Base-by-base conservation (phyloP, 2,113 vertebrate species). In the Probosciger aterrimus region DNA sequence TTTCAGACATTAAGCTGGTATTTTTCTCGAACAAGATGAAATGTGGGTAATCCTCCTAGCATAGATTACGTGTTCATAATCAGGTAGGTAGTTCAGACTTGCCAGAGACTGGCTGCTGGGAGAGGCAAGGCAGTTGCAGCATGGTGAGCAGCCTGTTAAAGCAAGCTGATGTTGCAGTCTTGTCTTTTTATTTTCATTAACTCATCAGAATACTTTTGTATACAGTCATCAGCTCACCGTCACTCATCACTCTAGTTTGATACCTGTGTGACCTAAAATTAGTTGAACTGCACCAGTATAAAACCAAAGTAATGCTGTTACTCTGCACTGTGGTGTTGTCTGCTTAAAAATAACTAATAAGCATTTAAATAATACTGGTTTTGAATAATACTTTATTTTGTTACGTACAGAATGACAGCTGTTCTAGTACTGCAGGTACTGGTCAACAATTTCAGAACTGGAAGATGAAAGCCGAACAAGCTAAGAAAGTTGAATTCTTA, bases 401-500 rank as follows among this genome's bases (percentile, higher is more conserved):
- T 92, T 96, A 41, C 7, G 9, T 93, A 27, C 96, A 98, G 98
- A 97, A 63, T 63, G 91, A 98, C 70, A 89, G 86, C 71, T 88
- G 59, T 93, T 97, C 90, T 86, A 93, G 90, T 93, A 82, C 86
- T 95, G 68, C 88, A 39, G 43, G 86, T 68, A 95, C 95, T 88
- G 90, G 95, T 90, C 95, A 22, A 82, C 68, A 86, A 9, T 95
- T 89, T 94, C 95, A 98, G 62, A 96, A 88, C 47, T 86, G 82
- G 96, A 98, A 97, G 68, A 94, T 92, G 69, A 98, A 97, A 92
- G 86, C 73, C 82, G 94, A 81, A 88, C 95, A 95, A 80, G 90
- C 96, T 68, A 98, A 98, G 96, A 98, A 97, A 96, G 88, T 91
- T 37, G 97, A 98, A 79, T 99, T 99, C 73, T 25, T 99, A 65